phyloP scores from a whole-genome alignment of 2,113 vertebrate genomes.

The Caranx melampygus region DNA sequence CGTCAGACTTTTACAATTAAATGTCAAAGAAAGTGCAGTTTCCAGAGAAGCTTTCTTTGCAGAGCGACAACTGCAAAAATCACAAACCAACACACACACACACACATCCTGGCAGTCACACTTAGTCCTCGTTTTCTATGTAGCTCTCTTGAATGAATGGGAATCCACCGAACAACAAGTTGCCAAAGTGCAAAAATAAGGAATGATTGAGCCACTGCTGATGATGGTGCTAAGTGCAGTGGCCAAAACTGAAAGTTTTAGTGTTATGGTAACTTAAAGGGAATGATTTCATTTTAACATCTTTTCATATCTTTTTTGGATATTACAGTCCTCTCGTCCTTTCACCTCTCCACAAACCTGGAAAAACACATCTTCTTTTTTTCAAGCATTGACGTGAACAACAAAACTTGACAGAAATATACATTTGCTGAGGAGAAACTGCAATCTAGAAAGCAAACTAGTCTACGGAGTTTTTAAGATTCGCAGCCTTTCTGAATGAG shows the following conservation, averaged over 20 bases:
- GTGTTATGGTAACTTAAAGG: constrained; percentile 10
- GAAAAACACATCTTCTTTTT: constrained; percentile 1
- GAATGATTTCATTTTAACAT: constrained; percentile 42
- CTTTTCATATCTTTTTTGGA: constrained; percentile 35
- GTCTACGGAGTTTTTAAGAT: constrained; percentile 37
- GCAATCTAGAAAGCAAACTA: constrained; percentile 49
- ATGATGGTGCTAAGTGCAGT: constrained; percentile 33
- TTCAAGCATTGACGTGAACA: constrained; percentile 44
- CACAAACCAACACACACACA: constrained; percentile 15
- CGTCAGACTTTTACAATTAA: constrained; percentile 59
- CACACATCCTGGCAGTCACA: constrained; percentile 4
- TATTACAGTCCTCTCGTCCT: constrained; percentile 6
- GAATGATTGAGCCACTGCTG: constrained; percentile 53
- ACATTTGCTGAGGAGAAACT: constrained; percentile 37
- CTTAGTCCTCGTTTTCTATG: constrained; percentile 30
- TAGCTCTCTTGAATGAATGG: constrained; percentile 24
- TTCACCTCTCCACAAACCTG: constrained; percentile 19
- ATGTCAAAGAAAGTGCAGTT: constrained; percentile 64
- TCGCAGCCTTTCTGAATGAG: constrained; percentile 28
- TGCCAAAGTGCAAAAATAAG: constrained; percentile 68
- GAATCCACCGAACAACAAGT: constrained; percentile 32
- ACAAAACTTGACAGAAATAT: constrained; percentile 45
- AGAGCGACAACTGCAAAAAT: constrained; percentile 16
- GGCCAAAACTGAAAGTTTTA: constrained; percentile 14
- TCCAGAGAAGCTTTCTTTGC: constrained; percentile 32